Evolutionary conservation across 2,113 vertebrate species (phyloP).

Genomic region (Ammodytes dubius): DNA sequence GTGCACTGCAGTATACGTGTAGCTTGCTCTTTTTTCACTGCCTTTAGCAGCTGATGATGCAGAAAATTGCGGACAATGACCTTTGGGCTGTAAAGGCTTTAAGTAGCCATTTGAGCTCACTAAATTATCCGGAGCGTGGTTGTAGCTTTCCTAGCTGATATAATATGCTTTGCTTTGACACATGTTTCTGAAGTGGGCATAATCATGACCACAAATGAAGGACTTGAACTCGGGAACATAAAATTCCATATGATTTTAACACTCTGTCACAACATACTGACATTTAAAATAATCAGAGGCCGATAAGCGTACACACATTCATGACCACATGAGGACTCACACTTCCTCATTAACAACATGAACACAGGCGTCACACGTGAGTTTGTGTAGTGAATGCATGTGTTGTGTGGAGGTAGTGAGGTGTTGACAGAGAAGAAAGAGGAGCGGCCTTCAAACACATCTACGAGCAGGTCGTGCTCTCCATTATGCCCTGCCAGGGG

Average conservation of each 20-base stretch:
- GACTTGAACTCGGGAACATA: slow-evolving; percentile 32
- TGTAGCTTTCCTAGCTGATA: slow-evolving; percentile 39
- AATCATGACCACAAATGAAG: slow-evolving; percentile 30
- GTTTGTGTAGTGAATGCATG: slow-evolving; percentile 75
- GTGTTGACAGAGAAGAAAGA: slow-evolving; percentile 84
- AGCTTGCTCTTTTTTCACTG: slow-evolving; percentile 6
- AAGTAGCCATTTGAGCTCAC: slow-evolving; percentile 52
- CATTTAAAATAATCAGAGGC: slow-evolving; percentile 69
- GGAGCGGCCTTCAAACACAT: slow-evolving; percentile 77
- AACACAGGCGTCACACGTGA: slow-evolving; percentile 55
- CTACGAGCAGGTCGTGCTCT: slow-evolving; percentile 73
- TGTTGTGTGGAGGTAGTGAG: slow-evolving; percentile 78
- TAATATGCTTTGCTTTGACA: slow-evolving; percentile 57
- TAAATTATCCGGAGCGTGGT: slow-evolving; percentile 30
- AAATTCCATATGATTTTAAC: slow-evolving; percentile 58
- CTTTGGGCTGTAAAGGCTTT: slow-evolving; percentile 50
- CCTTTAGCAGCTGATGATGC: slow-evolving; percentile 46
- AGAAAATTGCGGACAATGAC: slow-evolving; percentile 57
- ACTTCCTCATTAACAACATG: slow-evolving; percentile 65
- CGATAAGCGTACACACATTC: slow-evolving; percentile 62
- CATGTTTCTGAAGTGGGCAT: slow-evolving; percentile 22
- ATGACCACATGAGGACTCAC: slow-evolving; percentile 50
- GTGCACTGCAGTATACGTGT: not conserved
- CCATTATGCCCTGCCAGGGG: slow-evolving; percentile 75
- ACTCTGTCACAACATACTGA: slow-evolving; percentile 55